Percentiles rank a stretch among this genome's conserved stretches.
Evolutionary conservation across 2,113 vertebrate species (phyloP).

Genomic region (Chlamydotis undulata): DNA sequence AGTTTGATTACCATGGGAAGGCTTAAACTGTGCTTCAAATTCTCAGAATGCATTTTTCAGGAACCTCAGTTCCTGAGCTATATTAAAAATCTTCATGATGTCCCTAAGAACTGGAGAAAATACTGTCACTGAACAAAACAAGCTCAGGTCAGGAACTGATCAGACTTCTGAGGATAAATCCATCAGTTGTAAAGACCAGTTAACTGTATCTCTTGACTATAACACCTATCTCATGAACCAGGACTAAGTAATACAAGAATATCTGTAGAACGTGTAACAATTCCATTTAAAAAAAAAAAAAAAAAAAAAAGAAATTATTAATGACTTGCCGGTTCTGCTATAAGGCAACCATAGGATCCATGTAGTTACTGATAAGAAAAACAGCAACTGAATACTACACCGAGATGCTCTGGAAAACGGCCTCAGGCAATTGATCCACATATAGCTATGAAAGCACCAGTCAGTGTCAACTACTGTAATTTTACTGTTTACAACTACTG

Average conservation of each 20-base stretch:
- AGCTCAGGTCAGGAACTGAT: neutral
- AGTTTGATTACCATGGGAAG: neutral
- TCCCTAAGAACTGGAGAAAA: neutral
- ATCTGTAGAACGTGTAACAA: neutral
- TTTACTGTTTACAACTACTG: neutral
- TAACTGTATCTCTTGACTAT: neutral
- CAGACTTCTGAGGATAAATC: neutral
- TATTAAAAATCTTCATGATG: neutral
- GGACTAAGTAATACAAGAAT: neutral
- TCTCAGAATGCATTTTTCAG: neutral
- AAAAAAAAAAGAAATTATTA: neutral
- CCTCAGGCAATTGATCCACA: neutral
- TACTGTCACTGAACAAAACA: neutral
- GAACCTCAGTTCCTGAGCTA: neutral
- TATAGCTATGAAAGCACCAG: neutral
- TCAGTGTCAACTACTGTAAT: neutral
- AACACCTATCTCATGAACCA: neutral
- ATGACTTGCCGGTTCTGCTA: neutral
- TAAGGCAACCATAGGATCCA: neutral
- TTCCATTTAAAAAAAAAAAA: neutral
- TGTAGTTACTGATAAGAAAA: neutral
- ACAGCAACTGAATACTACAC: neutral
- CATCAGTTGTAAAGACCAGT: neutral
- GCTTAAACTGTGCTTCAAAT: neutral
- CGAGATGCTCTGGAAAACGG: neutral